Conservation (phyloP, 2,888 invertebrate species). For the Poecilus cupreus region DNA sequence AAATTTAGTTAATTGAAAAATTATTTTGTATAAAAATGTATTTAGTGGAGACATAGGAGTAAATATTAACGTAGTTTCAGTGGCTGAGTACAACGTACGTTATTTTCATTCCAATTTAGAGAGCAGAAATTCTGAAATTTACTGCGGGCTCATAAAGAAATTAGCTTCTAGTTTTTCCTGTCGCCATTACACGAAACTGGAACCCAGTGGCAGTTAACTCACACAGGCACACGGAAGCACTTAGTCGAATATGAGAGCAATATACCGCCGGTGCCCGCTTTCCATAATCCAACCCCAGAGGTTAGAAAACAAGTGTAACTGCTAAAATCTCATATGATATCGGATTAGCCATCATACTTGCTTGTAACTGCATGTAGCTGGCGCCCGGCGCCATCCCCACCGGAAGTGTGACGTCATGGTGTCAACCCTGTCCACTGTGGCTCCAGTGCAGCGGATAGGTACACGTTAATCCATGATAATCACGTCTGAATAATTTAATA, state of each 20-base stretch:
- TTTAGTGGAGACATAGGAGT: no score
- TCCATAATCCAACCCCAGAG: slow-evolving; percentile 31
- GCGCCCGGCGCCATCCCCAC: background rate
- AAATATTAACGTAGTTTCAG: background rate
- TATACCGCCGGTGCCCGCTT: background rate
- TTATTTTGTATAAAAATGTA: no score
- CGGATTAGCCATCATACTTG: slow-evolving; percentile 14
- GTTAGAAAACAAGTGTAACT: slow-evolving; percentile 33
- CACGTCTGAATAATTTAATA: slow-evolving; percentile 22
- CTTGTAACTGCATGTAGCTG: background rate
- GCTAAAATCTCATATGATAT: slow-evolving; percentile 25
- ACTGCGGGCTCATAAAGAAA: background rate
- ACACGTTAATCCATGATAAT: slow-evolving; percentile 36
- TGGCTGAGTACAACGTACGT: background rate
- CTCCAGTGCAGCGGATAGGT: slow-evolving; percentile 9
- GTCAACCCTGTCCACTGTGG: background rate
- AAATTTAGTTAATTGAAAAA: no score
- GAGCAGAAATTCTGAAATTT: background rate
- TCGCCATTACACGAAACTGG: background rate
- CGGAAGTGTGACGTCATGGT: slow-evolving; percentile 23
- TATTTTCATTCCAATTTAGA: background rate
- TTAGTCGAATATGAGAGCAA: slow-evolving; percentile 18
- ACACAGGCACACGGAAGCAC: background rate
- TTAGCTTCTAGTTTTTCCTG: slow-evolving; percentile 2
- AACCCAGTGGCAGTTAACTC: background rate